Percentiles rank a stretch among this genome's conserved stretches.
These are phyloP conservation scores for Agonopterix arenella DNA, from an alignment of 2,888 invertebrate genomes.

Conservation along the genomic window DNA sequence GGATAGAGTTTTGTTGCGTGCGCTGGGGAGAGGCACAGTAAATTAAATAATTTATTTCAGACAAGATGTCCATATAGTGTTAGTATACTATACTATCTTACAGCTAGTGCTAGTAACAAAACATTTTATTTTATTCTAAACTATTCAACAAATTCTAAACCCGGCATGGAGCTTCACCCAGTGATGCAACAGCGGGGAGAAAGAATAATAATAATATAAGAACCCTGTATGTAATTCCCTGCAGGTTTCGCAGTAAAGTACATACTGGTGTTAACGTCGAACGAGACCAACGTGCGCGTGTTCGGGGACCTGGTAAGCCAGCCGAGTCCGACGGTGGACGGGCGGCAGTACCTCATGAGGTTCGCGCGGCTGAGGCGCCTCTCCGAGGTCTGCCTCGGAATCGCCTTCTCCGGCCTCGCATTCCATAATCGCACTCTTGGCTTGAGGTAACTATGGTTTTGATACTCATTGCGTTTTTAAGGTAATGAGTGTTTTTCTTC, in stretches of 20 bases:
- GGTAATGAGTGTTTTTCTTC: background rate
- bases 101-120: too few species aligned
- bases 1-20: too few species aligned
- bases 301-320: conserved; percentile 43
- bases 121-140: too few species aligned
- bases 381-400: conserved; percentile 69
- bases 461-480: background rate
- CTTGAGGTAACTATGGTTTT: conserved; percentile 36
- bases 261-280: conserved; percentile 58
- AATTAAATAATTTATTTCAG: too few species aligned
- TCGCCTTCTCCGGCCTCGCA: conserved; percentile 70
- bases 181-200: too few species aligned
- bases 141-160: too few species aligned
- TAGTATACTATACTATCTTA: too few species aligned
- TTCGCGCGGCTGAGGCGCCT: conserved; percentile 59
- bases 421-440: conserved; percentile 66
- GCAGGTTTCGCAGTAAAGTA: conserved; percentile 70
- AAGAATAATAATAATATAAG: too few species aligned
- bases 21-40: too few species aligned
- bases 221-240: background rate
- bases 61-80: too few species aligned
- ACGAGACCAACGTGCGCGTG: conserved; percentile 53
- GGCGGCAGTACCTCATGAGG: conserved; percentile 53
- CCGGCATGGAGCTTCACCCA: too few species aligned
- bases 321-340: conserved; percentile 46